These are phyloP conservation scores for Synanthedon tipuliformis DNA, from an alignment of 2,888 invertebrate genomes.

Conservation along the genomic window DNA sequence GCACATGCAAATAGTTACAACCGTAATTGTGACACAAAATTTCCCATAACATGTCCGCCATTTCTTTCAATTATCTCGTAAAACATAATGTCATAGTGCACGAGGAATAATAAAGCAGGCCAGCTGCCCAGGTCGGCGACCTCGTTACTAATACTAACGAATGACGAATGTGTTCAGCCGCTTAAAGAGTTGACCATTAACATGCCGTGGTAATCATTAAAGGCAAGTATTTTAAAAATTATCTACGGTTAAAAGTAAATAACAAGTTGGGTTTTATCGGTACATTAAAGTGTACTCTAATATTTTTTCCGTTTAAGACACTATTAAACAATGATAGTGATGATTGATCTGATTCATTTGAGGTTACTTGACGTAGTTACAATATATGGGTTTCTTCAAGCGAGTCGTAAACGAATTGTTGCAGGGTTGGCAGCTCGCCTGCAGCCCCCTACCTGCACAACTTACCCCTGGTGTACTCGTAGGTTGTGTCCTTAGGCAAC, in stretches of 20 bases:
- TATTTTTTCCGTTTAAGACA: too few species aligned
- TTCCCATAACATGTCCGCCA: background rate
- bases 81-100: conserved; percentile 23
- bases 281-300: background rate
- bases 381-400: too few species aligned
- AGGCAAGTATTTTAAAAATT: conserved; percentile 32
- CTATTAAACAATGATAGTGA: too few species aligned
- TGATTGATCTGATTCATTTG: too few species aligned
- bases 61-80: conserved; percentile 1
- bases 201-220: conserved; percentile 28
- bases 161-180: conserved; percentile 52
- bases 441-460: too few species aligned
- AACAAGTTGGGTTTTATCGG: background rate
- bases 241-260: conserved; percentile 14
- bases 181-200: conserved; percentile 54
- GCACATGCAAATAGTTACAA: too few species aligned
- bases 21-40: too few species aligned
- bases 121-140: conserved; percentile 43
- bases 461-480: too few species aligned
- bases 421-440: too few species aligned
- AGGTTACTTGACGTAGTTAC: too few species aligned
- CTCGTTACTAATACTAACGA: conserved; percentile 47
- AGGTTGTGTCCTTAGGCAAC: too few species aligned
- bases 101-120: conserved; percentile 9
- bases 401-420: too few species aligned